A percentile compares a stretch with the other conserved stretches of the same genome.
Evolutionary conservation across 2,797 vertebrate genomes (phyloP).

Genomic region (Acrossocheilus fasciatus): DNA sequence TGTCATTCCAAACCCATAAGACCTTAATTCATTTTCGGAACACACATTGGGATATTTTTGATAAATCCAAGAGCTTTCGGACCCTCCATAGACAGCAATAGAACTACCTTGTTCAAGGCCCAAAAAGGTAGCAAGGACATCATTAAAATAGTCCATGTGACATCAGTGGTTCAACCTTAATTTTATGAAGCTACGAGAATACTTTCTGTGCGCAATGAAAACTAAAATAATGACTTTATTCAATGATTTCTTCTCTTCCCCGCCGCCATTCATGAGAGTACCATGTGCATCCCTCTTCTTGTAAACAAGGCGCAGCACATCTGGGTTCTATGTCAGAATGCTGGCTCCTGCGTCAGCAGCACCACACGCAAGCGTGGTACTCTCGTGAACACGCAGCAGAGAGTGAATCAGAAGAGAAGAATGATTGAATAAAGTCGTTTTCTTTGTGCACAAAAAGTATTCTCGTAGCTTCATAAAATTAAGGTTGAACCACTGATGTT

Average conservation of each 20-base stretch:
- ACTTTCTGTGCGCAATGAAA: no score
- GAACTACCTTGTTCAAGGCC: background rate
- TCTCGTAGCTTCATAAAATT: background rate
- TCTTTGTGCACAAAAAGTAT: background rate
- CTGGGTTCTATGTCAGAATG: no score
- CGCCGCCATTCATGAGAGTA: no score
- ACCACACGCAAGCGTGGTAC: background rate
- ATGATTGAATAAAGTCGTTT: background rate
- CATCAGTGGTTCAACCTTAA: no score
- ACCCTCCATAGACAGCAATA: background rate
- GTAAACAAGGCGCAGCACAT: no score
- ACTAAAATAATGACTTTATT: no score
- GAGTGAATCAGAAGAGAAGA: background rate
- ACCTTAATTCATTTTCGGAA: background rate
- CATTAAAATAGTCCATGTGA: background rate
- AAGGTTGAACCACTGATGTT: background rate
- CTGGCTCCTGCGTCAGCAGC: no score
- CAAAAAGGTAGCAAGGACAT: background rate
- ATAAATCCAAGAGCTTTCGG: background rate
- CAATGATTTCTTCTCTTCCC: no score
- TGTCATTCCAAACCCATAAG: background rate
- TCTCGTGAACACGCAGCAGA: background rate
- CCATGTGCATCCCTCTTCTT: background rate
- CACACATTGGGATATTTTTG: background rate
- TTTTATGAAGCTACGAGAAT: no score